Evolutionary conservation across 2,797 vertebrate species (phyloP).

Genomic region (Borostomias antarcticus): DNA sequence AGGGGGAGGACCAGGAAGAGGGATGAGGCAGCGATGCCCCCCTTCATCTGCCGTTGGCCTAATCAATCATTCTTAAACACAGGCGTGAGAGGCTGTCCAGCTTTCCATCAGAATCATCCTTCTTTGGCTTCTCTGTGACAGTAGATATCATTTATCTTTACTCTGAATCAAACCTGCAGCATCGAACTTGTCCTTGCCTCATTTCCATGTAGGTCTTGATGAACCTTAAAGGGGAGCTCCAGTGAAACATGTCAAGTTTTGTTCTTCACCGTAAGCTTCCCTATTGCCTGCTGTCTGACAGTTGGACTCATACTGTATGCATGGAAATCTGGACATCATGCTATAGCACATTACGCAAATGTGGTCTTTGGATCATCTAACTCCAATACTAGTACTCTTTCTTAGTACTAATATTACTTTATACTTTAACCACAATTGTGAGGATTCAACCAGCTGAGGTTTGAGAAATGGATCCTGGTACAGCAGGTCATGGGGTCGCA

Average conservation of each 20-base stretch:
- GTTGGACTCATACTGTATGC: background rate
- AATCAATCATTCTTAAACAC: constrained; percentile 67
- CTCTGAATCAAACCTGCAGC: constrained; percentile 37
- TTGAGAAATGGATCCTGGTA: background rate
- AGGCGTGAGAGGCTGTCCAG: constrained; percentile 31
- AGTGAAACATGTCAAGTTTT: too few relatives aligned
- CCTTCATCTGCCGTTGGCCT: constrained; percentile 49
- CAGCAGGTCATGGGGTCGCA: background rate
- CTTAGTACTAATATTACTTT: too few relatives aligned
- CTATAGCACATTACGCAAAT: too few relatives aligned
- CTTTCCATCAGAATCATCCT: constrained; percentile 32
- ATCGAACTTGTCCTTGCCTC: constrained; percentile 36
- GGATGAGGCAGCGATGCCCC: constrained; percentile 36
- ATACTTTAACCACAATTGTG: too few relatives aligned
- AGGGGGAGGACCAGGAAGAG: constrained; percentile 32
- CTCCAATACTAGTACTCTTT: background rate
- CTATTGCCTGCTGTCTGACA: too few relatives aligned
- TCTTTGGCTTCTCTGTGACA: constrained; percentile 39
- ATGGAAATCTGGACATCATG: background rate
- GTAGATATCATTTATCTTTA: constrained; percentile 53
- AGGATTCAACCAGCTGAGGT: background rate
- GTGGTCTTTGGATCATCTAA: too few relatives aligned
- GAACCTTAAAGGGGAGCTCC: background rate
- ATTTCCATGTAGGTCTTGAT: background rate
- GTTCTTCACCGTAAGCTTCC: background rate